A percentile compares a stretch with the other conserved stretches of the same genome.
Evolutionary conservation across 2,113 vertebrate species (phyloP).

Genomic region (Rattus rattus): DNA sequence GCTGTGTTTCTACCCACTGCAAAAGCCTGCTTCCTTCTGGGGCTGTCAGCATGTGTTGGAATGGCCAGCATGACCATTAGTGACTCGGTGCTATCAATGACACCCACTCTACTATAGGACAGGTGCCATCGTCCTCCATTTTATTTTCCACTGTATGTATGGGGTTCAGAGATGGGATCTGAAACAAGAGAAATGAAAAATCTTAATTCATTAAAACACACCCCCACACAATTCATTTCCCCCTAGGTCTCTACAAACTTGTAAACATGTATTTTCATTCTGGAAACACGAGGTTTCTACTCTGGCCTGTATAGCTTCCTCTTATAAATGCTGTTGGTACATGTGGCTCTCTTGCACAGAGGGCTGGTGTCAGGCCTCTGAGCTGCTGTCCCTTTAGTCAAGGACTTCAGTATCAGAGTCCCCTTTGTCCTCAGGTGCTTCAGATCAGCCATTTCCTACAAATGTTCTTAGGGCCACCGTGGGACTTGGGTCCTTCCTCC

Average conservation of each 20-base stretch:
- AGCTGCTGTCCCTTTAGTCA: slow-evolving; percentile 56
- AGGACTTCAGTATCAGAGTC: slow-evolving; percentile 53
- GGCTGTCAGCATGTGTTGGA: background rate
- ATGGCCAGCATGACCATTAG: background rate
- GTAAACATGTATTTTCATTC: slow-evolving; percentile 41
- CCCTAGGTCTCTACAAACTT: background rate
- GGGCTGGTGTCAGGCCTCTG: background rate
- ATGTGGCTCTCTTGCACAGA: background rate
- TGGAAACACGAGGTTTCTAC: slow-evolving; percentile 43
- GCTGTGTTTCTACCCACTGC: background rate
- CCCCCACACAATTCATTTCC: background rate
- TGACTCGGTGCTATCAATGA: background rate
- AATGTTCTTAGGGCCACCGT: slow-evolving; percentile 58
- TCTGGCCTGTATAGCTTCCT: slow-evolving; percentile 35
- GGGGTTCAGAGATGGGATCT: slow-evolving; percentile 1
- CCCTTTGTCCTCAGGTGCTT: slow-evolving; percentile 46
- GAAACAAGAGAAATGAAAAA: background rate
- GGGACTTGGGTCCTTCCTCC: slow-evolving; percentile 34
- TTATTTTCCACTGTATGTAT: background rate
- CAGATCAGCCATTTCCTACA: slow-evolving; percentile 66
- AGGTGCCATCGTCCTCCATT: background rate
- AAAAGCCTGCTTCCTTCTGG: background rate
- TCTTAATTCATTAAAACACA: slow-evolving; percentile 32
- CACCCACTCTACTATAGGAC: accelerated
- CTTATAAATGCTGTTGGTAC: background rate